Base-by-base conservation (phyloP, 2,113 vertebrate species). In the Atherinomorus stipes region DNA sequence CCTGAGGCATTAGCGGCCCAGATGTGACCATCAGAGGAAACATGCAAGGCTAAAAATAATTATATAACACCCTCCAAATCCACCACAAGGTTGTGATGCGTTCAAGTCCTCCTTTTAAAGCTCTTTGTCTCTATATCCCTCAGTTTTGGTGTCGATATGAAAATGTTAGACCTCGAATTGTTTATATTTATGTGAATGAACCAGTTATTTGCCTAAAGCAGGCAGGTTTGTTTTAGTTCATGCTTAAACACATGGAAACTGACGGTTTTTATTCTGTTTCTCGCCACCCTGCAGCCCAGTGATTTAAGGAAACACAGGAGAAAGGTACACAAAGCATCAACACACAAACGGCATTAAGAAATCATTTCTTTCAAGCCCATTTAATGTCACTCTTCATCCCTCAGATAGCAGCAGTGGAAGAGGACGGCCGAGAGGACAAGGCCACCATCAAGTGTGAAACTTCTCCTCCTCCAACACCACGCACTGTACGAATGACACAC, bases 381-480 rank as follows among this genome's bases (percentile, higher is more conserved):
- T 31, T 52, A 58, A 54, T 11, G n/a, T 9, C 1, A 26, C 58
- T 10, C 16, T 9, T 50, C 15, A 18, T 34, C 34, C 21, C 12
- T 58, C 91, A 98, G 97, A 98, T 99, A 74, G 97, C 97, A 34
- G 96, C 98, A 4, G 97, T 97, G 71, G 97, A 99, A 65, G 98
- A 99, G 91, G 98, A 99, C 60, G 96, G 97, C 3, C 95, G 92
- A 49, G 98, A 99, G 89, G 98, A 99, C 89, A 99, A 99, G 93
- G 96, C 98, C 71, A 99, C 98, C 58, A 99, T 99, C 86, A 99
- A 98, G 92, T 99, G 98, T 85, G 98, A 99, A 94, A 99, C 97
- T 3, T 99, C 98, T 56, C 98, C 98, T 57, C 98, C 98, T 53
- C 85, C 97, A 4, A 99, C 98, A 19, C 98, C 98, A 1, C 95